Evolutionary conservation across 2,113 vertebrate species (phyloP).

Genomic region (Dascyllus trimaculatus): DNA sequence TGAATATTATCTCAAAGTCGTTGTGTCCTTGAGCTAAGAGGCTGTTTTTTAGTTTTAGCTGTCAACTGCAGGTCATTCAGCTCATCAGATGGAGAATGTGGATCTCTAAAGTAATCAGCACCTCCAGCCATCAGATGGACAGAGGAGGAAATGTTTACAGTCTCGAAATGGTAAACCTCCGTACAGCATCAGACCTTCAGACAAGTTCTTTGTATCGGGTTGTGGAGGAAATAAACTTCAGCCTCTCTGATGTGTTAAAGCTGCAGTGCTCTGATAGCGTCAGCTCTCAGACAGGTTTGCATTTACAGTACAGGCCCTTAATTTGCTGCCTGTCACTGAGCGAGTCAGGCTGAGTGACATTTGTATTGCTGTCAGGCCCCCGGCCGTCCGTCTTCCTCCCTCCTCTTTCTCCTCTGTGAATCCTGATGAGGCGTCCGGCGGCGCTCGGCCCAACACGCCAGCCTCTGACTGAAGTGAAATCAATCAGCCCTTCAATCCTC

Average conservation of each 20-base stretch:
- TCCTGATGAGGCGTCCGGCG: constrained; percentile 70
- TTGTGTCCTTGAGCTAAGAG: no score
- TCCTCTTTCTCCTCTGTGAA: constrained; percentile 57
- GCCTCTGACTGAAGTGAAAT: constrained; percentile 80
- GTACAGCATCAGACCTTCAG: not conserved
- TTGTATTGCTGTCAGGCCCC: constrained; percentile 72
- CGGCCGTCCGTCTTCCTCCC: constrained; percentile 44
- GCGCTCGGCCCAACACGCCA: constrained; percentile 55
- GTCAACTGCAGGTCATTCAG: not conserved
- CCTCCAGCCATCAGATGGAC: not conserved
- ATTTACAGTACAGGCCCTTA: constrained; percentile 68
- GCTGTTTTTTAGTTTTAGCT: not conserved
- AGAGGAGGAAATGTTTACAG: not conserved
- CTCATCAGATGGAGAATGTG: not conserved
- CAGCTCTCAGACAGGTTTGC: constrained; percentile 54
- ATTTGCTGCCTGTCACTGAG: constrained; percentile 58
- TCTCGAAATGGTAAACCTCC: not conserved
- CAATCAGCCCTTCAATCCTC: constrained; percentile 80
- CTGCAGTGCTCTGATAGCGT: constrained; percentile 47
- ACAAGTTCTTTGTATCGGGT: constrained; percentile 9
- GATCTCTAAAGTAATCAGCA: not conserved
- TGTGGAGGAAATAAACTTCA: constrained; percentile 4
- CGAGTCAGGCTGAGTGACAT: constrained; percentile 63
- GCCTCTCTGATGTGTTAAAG: constrained; percentile 27
- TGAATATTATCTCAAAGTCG: no score